Evolutionary conservation across 2,888 invertebrate genomes (phyloP).

Genomic region (Andrena trimmerana): DNA sequence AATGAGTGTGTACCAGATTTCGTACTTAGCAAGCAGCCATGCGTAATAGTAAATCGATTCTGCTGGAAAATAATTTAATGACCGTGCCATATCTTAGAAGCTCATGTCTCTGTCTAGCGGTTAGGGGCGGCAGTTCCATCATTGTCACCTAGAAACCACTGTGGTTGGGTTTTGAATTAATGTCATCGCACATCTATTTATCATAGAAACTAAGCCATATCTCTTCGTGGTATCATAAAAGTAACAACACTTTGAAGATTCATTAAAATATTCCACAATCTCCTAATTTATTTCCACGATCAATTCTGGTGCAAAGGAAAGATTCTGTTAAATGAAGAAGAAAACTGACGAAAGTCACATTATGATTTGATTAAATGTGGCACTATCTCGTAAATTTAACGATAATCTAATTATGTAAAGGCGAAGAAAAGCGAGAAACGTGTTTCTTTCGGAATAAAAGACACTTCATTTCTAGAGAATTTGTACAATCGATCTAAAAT

Average conservation of each 20-base stretch:
- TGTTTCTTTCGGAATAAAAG: constrained; percentile 2
- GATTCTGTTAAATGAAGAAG: neutral
- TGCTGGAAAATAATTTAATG: constrained; percentile 69
- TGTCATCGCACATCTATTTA: constrained; percentile 67
- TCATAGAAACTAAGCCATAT: constrained; percentile 65
- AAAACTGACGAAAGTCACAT: constrained; percentile 24
- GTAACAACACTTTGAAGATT: constrained; percentile 41
- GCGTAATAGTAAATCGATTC: constrained; percentile 65
- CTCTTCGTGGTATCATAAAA: constrained; percentile 51
- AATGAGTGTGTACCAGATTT: constrained; percentile 5
- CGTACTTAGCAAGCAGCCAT: constrained; percentile 27
- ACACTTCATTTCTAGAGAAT: constrained; percentile 19
- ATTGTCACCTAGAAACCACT: constrained; percentile 64
- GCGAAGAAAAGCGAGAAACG: constrained; percentile 13
- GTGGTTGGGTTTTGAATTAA: constrained; percentile 59
- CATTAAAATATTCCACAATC: constrained; percentile 4
- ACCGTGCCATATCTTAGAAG: constrained; percentile 64
- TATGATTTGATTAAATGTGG: neutral
- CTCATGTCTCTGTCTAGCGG: constrained; percentile 56
- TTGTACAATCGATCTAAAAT: neutral
- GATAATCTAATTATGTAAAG: constrained; percentile 30
- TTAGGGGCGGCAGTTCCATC: constrained; percentile 65
- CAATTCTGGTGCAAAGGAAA: too few species aligned
- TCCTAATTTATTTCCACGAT: neutral
- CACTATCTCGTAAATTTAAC: constrained; percentile 8